Evolutionary conservation across 1,140 invertebrate genomes (phyloP).

Genomic region (Brachystomella parvula): DNA sequence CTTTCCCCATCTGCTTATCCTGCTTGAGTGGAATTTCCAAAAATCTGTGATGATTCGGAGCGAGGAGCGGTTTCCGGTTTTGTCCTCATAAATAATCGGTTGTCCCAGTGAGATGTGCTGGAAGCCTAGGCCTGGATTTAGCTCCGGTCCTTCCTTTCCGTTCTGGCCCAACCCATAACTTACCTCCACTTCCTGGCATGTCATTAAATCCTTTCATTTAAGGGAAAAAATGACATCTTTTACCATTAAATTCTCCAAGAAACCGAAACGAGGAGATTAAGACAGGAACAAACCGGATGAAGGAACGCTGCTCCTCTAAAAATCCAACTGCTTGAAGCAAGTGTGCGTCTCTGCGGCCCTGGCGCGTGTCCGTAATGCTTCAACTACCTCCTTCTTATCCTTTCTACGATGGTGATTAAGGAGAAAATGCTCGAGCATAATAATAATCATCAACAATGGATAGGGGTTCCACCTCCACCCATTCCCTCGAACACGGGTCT

Average conservation of each 20-base stretch:
- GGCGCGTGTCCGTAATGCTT: conserved; percentile 7
- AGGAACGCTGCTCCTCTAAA: neutral
- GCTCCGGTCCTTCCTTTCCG: neutral
- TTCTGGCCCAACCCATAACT: neutral
- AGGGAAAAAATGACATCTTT: conserved; percentile 3
- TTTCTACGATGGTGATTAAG: no score
- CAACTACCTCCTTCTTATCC: neutral
- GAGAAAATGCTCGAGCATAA: no score
- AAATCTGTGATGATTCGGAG: neutral
- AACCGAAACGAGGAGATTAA: neutral
- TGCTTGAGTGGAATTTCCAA: neutral
- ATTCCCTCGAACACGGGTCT: neutral
- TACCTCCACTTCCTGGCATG: conserved; percentile 2
- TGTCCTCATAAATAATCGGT: conserved; percentile 3
- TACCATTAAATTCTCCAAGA: neutral
- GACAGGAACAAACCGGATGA: neutral
- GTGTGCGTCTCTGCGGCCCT: neutral
- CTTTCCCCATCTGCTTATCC: neutral
- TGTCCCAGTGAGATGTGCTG: neutral
- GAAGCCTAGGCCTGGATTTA: conserved; percentile 2
- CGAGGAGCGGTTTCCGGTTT: neutral
- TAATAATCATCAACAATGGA: neutral
- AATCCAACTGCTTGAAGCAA: neutral
- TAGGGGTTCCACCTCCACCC: neutral
- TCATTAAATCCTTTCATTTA: conserved; percentile 10